These are phyloP conservation scores for Isaurus tuberculatus DNA, from an alignment of 92 coral and sea anemone species.

Conservation along the genomic window DNA sequence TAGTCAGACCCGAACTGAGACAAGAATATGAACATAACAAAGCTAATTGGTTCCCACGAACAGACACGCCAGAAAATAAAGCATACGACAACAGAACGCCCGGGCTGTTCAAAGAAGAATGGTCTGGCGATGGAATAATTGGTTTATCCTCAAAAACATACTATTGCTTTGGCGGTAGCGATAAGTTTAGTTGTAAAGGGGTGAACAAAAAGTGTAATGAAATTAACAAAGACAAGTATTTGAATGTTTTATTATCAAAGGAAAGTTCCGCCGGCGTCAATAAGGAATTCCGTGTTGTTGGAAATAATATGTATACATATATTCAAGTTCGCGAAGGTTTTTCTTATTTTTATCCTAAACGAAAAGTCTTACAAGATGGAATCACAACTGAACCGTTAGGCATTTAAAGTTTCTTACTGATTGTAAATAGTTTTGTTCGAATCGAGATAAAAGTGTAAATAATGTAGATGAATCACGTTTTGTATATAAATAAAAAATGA, in stretches of 20 bases:
- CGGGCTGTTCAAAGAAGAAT: conserved; percentile 4
- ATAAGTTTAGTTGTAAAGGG: not conserved
- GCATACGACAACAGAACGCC: conserved; percentile 58
- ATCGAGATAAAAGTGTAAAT: conserved; percentile 5
- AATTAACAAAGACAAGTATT: not conserved
- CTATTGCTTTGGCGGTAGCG: not conserved
- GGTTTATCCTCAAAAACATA: not conserved
- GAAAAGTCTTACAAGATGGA: conserved; percentile 6
- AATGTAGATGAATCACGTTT: conserved; percentile 2
- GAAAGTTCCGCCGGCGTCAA: not conserved
- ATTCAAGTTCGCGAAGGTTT: not conserved
- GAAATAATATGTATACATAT: not conserved
- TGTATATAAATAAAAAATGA: not conserved
- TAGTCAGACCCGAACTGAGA: conserved; percentile 58
- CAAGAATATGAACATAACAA: conserved; percentile 37
- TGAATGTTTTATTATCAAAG: not conserved
- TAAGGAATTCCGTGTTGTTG: not conserved
- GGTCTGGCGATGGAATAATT: conserved; percentile 9
- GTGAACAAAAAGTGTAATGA: not conserved
- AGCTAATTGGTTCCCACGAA: conserved; percentile 60
- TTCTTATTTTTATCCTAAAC: not conserved
- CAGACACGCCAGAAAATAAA: conserved; percentile 46
- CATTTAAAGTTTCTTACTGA: not conserved
- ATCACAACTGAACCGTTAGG: not conserved
- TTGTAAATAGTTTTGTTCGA: conserved; percentile 2